These are phyloP conservation scores for Cristatella mucedo DNA, from an alignment of 2,888 invertebrate species.

Conservation along the genomic window DNA sequence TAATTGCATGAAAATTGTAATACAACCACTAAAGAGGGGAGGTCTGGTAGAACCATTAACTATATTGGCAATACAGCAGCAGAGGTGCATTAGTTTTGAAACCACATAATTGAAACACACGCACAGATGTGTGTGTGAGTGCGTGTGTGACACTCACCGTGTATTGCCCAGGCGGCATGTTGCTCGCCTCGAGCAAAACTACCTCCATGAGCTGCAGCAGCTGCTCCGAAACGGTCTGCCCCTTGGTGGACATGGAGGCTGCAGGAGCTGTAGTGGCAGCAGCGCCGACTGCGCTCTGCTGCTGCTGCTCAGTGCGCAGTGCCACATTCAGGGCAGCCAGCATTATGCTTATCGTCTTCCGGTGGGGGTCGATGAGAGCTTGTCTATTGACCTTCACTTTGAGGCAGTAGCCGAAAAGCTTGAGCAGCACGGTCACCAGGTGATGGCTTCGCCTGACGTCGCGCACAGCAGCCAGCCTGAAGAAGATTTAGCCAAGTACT, in stretches of 20 bases:
- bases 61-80: too few relatives aligned
- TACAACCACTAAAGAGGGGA: too few relatives aligned
- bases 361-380: slow-evolving; percentile 66
- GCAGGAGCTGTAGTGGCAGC: slow-evolving; percentile 10
- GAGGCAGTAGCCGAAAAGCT: slow-evolving; percentile 71
- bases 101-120: too few relatives aligned
- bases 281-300: slow-evolving; percentile 9
- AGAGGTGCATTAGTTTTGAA: too few relatives aligned
- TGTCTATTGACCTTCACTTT: slow-evolving; percentile 70
- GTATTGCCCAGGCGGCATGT: slow-evolving; percentile 64
- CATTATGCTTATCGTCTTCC: slow-evolving; percentile 42
- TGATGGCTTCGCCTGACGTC: slow-evolving; percentile 73
- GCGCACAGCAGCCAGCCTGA: slow-evolving; percentile 61
- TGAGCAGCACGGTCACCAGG: slow-evolving; percentile 69
- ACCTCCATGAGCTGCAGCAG: slow-evolving; percentile 86
- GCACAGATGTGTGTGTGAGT: too few relatives aligned
- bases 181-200: slow-evolving; percentile 74
- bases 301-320: slow-evolving; percentile 34
- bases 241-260: slow-evolving; percentile 24
- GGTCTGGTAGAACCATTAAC: too few relatives aligned
- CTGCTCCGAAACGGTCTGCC: slow-evolving; percentile 62
- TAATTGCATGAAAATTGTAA: too few relatives aligned
- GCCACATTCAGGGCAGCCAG: slow-evolving; percentile 55
- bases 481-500: too few relatives aligned
- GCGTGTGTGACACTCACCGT: slow-evolving; percentile 21